Base-by-base conservation (phyloP, 1,140 invertebrate species). In the Drosophila neocordata region DNA sequence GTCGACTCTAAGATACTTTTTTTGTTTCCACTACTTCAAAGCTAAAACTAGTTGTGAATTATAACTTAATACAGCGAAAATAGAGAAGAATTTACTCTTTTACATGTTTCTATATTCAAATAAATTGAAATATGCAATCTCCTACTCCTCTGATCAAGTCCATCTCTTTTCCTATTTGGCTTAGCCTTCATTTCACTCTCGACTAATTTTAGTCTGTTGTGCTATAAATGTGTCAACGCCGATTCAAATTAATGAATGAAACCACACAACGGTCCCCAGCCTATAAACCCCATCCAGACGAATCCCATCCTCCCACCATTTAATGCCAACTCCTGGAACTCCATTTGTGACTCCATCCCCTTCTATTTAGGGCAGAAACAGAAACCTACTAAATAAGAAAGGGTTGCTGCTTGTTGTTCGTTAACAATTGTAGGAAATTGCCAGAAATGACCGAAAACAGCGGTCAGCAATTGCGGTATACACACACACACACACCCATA, bases 361-460 rank as follows among this genome's bases (percentile, higher is more conserved):
- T 57, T 53, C 44, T 74, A 37, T 63, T 61, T 57, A 53, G 37
- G n/a, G 53, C 22, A 12, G n/a, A n/a, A 27, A 53, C 7, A 13
- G 8, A 48, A 31, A 20, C 51, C 41, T 24, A 24, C 2, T n/a
- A 72, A 63, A 64, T 61, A n/a, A 22, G 37, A 67, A 73, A 52
- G 81, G 80, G 81, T 77, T 64, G 79, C 35, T 62, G 56, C 31
- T 60, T 60, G 24, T 37, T 57, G 22, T 56, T 56, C 27, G 37
- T 13, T 44, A 73, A 73, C 69, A 74, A 77, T 88, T 88, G 79
- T 68, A 66, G 79, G 76, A 88, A 88, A 88, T 88, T 88, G 84
- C 83, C 83, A 88, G 79, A 88, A 88, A 79, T 88, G 83, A 88
- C 83, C 80, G 41, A 84, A 72, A 82, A 72, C 75, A 73, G 74